A percentile compares a stretch with the other conserved stretches of the same genome.
Evolutionary conservation across 2,113 vertebrate genomes (phyloP).

Genomic region (cat (Felis catus)): F.catus_Fca126_mat1.0 CM031414.1:78453001-78453500

Average conservation of each 20-base stretch:
- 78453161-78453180: not conserved
- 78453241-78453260: not conserved
- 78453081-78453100: not conserved
- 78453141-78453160: not conserved
- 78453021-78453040: not conserved
- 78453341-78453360: not conserved
- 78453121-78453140: not conserved
- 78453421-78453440: not conserved
- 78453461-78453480: not conserved
- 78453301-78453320: not conserved
- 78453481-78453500: not conserved
- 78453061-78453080: not conserved
- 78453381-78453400: not conserved
- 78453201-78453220: not conserved
- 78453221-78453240: not conserved
- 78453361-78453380: not conserved
- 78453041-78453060: not conserved
- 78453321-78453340: not conserved
- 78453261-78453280: not conserved
- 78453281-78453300: no score
- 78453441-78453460: constrained; percentile 5
- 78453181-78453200: not conserved
- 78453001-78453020: not conserved
- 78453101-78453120: not conserved
- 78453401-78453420: not conserved